A percentile compares a stretch with the other conserved stretches of the same genome.
Conservation (phyloP, 2,797 vertebrate species). For the Lagocephalus sceleratus region DNA sequence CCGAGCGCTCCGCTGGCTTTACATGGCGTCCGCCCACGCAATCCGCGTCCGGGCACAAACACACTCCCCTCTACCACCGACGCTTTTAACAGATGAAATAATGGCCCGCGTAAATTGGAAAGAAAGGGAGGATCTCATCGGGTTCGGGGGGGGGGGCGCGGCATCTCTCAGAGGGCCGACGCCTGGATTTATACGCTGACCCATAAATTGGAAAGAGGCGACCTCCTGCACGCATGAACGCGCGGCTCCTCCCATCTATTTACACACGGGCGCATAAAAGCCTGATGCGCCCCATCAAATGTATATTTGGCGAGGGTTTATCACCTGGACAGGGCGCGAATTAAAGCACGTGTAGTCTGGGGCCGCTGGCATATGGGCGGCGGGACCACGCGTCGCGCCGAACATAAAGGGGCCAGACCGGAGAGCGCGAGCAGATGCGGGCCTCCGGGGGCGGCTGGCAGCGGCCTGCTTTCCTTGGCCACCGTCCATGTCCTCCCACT, state of each 20-base stretch:
- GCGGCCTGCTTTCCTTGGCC: slow-evolving; percentile 72
- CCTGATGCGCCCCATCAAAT: slow-evolving; percentile 30
- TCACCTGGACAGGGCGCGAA: slow-evolving; percentile 22
- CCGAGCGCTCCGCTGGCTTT: slow-evolving; percentile 61
- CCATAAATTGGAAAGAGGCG: slow-evolving; percentile 25
- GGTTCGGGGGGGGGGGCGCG: too few species aligned
- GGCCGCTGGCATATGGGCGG: slow-evolving; percentile 43
- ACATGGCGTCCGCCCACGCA: slow-evolving; percentile 65
- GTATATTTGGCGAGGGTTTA: slow-evolving; percentile 49
- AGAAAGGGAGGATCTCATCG: slow-evolving; percentile 51
- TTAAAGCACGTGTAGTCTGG: slow-evolving; percentile 37
- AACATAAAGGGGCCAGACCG: slow-evolving; percentile 53
- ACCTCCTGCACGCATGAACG: slow-evolving; percentile 15
- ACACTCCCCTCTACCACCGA: slow-evolving; percentile 25
- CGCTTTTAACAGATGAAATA: slow-evolving; percentile 53
- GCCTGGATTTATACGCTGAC: slow-evolving; percentile 30
- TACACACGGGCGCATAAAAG: slow-evolving; percentile 23
- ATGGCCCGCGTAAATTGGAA: slow-evolving; percentile 61
- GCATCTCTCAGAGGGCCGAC: slow-evolving; percentile 39
- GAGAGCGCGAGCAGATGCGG: slow-evolving; percentile 68
- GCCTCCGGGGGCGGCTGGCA: slow-evolving; percentile 73
- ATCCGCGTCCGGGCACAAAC: slow-evolving; percentile 54
- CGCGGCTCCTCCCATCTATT: neutral
- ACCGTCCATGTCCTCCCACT: slow-evolving; percentile 70
- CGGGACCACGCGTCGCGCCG: slow-evolving; percentile 50